Evolutionary conservation across 2,888 invertebrate genomes (phyloP), one percentile per base, ranked within the genome.

Genomic region (Mycalesis mineus): DNA sequence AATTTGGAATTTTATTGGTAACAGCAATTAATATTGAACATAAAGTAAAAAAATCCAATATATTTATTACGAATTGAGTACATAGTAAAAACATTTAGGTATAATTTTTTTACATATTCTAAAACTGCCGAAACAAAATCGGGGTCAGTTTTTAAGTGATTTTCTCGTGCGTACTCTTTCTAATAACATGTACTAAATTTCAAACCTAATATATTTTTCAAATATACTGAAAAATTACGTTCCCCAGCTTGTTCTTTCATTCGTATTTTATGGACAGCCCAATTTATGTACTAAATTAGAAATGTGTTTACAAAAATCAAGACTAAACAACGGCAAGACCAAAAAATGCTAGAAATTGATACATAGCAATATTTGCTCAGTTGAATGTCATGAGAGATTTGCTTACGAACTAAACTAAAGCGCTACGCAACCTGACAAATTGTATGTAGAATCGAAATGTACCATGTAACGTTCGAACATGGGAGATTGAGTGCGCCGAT

Each of bases 371-470:
- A 86, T 72, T 84, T 88, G 88, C 88, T 89, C 82, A 79, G 88
- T 87, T 88, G 76, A 69, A 64, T 81, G 88, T 89, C 89, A 88
- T 88, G 89, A 78, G 89, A 88, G 85, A 88, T 88, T 88, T 86
- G 79, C 42, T 47, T 11, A 36, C 63, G 69, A 71, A 67, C 68
- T 63, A 73, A 72, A 73, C 74, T 73, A 77, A 77, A 79, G 77
- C 80, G 81, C 88, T 90, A 88, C 90, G 90, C 90, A 77, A 85
- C 90, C 87, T 90, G 90, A 90, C 89, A 72, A 68, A 65, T 68
- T 73, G 5, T 22, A 22, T 22, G 33, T 47, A 15, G 47, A 47
- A 33, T 42, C 9, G 22, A 42, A 42, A 17, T 17, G 17, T 17
- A 17, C 31, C 15, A 47, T 47, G 31, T 51, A 47, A n/a, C n/a